A percentile compares a stretch with the other conserved stretches of the same genome.
These are phyloP conservation scores for Globodera ellingtonae DNA, from an alignment of 1,140 invertebrate genomes.

Conservation along the genomic window DNA sequence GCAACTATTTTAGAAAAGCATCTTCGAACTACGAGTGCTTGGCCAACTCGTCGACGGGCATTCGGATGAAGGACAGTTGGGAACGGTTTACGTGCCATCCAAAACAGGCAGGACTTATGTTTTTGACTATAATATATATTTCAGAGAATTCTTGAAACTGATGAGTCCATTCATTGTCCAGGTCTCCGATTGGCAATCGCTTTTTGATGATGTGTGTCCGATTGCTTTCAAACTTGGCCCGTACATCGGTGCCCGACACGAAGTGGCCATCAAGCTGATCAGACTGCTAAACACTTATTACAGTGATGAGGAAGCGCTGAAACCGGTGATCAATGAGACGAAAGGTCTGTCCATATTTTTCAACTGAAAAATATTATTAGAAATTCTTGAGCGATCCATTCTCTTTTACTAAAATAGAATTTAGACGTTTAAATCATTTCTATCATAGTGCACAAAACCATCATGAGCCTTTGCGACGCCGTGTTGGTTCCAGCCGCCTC, in stretches of 20 bases:
- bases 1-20: conserved; percentile 41
- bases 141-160: too few species aligned
- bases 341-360: background rate
- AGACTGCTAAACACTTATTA: conserved; percentile 80
- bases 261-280: conserved; percentile 73
- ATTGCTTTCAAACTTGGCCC: conserved; percentile 85
- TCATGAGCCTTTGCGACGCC: conserved; percentile 82
- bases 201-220: conserved; percentile 80
- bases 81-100: conserved; percentile 35
- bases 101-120: conserved; percentile 6
- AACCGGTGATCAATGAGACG: background rate
- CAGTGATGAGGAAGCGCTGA: conserved; percentile 67
- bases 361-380: background rate
- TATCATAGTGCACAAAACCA: conserved; percentile 58
- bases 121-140: conserved; percentile 1
- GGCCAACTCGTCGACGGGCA: conserved; percentile 5
- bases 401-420: background rate
- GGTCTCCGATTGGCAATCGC: conserved; percentile 69
- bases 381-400: background rate
- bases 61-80: conserved; percentile 34
- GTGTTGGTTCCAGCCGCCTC: conserved; percentile 85
- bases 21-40: conserved; percentile 27
- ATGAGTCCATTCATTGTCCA: conserved; percentile 17
- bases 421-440: background rate
- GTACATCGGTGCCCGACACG: conserved; percentile 81